Evolutionary conservation across 2,888 invertebrate species (phyloP).

Genomic region (Iselma pallidipennis): DNA sequence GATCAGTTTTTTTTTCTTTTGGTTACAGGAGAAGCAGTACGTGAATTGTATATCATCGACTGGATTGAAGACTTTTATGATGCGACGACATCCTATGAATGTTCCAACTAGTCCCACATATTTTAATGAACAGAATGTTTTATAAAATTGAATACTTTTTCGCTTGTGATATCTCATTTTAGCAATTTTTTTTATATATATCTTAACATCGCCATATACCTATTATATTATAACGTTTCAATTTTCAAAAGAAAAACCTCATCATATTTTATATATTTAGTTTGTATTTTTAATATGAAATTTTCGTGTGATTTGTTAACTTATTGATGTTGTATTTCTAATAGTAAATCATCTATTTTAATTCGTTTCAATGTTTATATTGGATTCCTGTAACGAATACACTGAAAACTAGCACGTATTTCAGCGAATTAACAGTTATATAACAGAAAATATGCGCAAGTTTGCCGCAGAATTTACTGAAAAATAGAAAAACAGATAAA

Average conservation of each 20-base stretch:
- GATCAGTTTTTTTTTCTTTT: not conserved
- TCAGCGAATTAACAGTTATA: too few relatives aligned
- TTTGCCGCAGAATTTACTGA: not conserved
- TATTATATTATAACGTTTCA: slow-evolving; percentile 6
- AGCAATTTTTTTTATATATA: slow-evolving; percentile 6
- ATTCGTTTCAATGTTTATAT: not conserved
- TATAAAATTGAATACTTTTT: not conserved
- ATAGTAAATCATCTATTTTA: not conserved
- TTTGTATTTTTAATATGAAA: not conserved
- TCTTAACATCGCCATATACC: slow-evolving; percentile 6
- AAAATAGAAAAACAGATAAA: not conserved
- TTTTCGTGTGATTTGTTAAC: not conserved
- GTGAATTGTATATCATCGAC: slow-evolving; percentile 46
- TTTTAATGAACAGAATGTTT: slow-evolving; percentile 36
- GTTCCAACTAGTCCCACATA: slow-evolving; percentile 44
- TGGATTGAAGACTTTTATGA: slow-evolving; percentile 53
- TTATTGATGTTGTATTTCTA: not conserved
- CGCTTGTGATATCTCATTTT: slow-evolving; percentile 18
- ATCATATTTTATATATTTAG: not conserved
- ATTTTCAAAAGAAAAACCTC: not conserved
- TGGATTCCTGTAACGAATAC: too few relatives aligned
- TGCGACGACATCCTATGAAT: slow-evolving; percentile 52
- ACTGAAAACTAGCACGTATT: too few relatives aligned
- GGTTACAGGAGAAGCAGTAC: slow-evolving; percentile 21
- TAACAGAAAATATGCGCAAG: not conserved